Evolutionary conservation across 2,888 invertebrate genomes (phyloP).

Genomic region (Lordiphosa fenestrarum): DNA sequence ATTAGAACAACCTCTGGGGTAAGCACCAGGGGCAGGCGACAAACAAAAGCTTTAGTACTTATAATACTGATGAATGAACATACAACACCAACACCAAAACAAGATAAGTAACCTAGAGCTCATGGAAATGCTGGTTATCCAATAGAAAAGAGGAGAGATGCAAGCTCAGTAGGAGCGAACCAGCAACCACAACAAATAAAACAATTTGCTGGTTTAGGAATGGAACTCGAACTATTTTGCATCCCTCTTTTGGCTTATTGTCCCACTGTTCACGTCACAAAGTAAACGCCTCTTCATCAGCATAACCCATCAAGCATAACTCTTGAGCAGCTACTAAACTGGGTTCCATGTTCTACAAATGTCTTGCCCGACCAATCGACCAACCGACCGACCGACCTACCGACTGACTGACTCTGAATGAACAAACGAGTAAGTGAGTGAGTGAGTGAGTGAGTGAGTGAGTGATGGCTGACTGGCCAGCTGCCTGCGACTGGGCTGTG

Average conservation of each 20-base stretch:
- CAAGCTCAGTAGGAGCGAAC: no score
- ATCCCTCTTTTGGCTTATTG: not conserved
- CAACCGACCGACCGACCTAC: not conserved
- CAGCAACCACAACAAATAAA: no score
- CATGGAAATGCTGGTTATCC: no score
- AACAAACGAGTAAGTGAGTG: slow-evolving; percentile 28
- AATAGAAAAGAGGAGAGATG: no score
- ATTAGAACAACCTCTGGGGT: no score
- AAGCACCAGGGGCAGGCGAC: no score
- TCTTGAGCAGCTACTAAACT: slow-evolving; percentile 39
- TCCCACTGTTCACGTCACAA: slow-evolving; percentile 44
- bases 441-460: slow-evolving; percentile 31
- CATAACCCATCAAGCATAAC: slow-evolving; percentile 68
- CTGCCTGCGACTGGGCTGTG: slow-evolving; percentile 8
- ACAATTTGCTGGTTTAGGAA: no score
- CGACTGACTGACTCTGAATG: slow-evolving; percentile 14
- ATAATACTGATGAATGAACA: no score
- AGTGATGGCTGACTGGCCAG: slow-evolving; percentile 31
- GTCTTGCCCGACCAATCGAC: slow-evolving; percentile 16
- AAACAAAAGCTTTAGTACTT: no score
- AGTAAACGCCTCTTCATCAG: slow-evolving; percentile 63
- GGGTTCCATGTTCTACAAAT: slow-evolving; percentile 38
- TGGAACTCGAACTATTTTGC: not conserved
- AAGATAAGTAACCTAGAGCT: no score
- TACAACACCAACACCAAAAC: no score